phyloP scores from a whole-genome alignment of 2,797 vertebrate genomes.

The Pseudotriccus pelzelni region DNA sequence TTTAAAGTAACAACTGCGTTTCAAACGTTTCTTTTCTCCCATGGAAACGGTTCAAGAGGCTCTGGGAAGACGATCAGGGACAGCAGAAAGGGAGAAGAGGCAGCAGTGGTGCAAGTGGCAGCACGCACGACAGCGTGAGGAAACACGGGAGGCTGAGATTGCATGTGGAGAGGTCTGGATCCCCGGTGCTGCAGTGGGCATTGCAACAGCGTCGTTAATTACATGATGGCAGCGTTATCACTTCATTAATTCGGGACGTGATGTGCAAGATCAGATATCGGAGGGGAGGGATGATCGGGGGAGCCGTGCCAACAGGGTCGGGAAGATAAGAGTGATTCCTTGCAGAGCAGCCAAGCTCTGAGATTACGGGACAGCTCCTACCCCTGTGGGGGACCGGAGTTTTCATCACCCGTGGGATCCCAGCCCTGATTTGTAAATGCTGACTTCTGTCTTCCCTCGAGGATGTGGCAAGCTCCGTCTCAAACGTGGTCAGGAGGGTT shows the following conservation, averaged over 20 bases:
- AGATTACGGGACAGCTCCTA: background rate
- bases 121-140: background rate
- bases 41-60: background rate
- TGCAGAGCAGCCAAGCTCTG: background rate
- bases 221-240: background rate
- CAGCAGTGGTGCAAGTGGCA: background rate
- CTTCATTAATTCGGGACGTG: background rate
- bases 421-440: background rate
- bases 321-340: background rate
- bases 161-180: background rate
- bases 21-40: background rate
- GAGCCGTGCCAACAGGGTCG: background rate
- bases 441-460: background rate
- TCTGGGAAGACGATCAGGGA: background rate
- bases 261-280: slow-evolving; percentile 49
- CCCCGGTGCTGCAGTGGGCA: background rate
- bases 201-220: slow-evolving; percentile 31
- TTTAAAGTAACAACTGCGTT: background rate
- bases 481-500: background rate
- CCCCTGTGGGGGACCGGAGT: background rate
- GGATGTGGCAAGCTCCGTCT: background rate
- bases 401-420: accelerated
- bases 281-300: background rate
- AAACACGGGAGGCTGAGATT: background rate
- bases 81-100: background rate